Conservation (phyloP, 2,888 invertebrate species). For the Nemurella pictetii region DNA sequence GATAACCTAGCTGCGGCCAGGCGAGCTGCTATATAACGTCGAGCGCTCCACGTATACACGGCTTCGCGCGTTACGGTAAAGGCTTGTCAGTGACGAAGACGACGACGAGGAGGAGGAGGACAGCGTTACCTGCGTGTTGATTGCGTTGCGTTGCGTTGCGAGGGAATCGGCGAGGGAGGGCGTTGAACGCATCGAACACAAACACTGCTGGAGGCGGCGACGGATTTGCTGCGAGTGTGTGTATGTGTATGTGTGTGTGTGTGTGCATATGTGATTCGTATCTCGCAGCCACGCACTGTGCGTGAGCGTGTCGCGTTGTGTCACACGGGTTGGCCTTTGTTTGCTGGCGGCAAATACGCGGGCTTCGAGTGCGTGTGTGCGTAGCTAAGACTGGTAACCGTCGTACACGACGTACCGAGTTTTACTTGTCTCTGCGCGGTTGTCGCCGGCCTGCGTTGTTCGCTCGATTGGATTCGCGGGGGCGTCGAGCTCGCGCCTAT, state of each 20-base stretch:
- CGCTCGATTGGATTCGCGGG: not conserved
- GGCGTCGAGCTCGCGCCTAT: too few species aligned
- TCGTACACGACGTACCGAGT: not conserved
- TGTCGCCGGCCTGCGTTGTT: too few species aligned
- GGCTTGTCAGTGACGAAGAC: not conserved
- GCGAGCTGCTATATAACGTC: not conserved
- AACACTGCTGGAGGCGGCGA: not conserved
- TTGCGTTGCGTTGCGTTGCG: not conserved
- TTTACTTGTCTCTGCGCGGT: not conserved
- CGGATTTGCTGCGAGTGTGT: not conserved
- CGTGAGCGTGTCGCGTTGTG: not conserved
- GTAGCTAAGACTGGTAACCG: not conserved
- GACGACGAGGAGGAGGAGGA: too few species aligned
- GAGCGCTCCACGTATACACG: not conserved
- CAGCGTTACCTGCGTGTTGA: not conserved
- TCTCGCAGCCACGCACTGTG: not conserved
- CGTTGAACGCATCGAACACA: slow-evolving; percentile 18
- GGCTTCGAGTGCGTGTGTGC: not conserved
- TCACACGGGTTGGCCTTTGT: not conserved
- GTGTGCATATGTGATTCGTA: not conserved
- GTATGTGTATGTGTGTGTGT: not conserved
- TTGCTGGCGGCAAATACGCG: not conserved
- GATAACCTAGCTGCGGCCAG: not conserved
- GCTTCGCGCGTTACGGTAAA: not conserved
- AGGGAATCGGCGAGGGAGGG: slow-evolving; percentile 17